Evolutionary conservation across 2,888 invertebrate genomes (phyloP), one percentile per base, ranked within the genome.

Genomic region (Anagyrus pseudococci): DNA sequence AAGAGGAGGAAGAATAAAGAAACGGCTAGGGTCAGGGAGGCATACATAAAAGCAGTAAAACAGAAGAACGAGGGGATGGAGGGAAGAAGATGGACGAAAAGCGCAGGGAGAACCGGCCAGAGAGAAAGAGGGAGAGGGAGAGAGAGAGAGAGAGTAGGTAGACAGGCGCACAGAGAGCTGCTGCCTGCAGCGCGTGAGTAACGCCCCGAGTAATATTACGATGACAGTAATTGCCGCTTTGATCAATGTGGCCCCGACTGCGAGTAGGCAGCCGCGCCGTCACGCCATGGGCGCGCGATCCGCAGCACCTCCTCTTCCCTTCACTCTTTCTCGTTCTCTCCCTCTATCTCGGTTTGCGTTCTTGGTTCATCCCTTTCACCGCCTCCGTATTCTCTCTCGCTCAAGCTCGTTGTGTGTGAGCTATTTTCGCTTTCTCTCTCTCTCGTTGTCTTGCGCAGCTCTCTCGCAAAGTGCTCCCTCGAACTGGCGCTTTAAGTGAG

Each of bases 191-290:
- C 70, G 68, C 69, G 70, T 71, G 75, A 73, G 75, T 75, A 76
- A 76, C 77, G 75, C 76, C 72, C 75, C 71, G 72, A 73, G 76
- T 76, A 77, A 77, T 76, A 77, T 76, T 76, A 77, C 76, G 75
- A 76, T 77, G 77, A 77, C 77, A 77, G 77, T 77, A 77, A 77
- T 77, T 77, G 77, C 76, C 70, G 76, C 77, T 77, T 77, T 77
- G 77, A 77, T 77, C 77, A 77, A 77, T 77, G 76, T 73, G 70
- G 72, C 68, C 70, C 71, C 71, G 69, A 69, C 72, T 73, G 69
- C 72, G 72, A 72, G 73, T 72, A 74, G 72, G 71, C 71, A 71
- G 73, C 67, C 68, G 62, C 62, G 15, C 44, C 58, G 58, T 60
- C 57, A 66, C 66, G 58, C 68, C 62, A 52, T 62, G 66, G 46